phyloP scores from a whole-genome alignment of 2,113 vertebrate species.

The Nansenia antarctica region DNA sequence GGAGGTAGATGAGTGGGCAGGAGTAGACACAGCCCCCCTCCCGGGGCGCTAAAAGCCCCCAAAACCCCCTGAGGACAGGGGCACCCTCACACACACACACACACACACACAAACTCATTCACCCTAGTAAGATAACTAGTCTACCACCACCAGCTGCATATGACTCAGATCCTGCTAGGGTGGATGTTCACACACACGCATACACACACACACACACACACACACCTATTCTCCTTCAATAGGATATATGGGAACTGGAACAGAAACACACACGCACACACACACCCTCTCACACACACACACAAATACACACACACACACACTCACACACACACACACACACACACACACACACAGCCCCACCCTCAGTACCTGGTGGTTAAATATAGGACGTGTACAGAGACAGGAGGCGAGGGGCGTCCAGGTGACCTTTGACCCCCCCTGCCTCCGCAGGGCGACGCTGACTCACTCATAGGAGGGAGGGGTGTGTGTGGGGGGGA shows the following conservation, averaged over 20 bases:
- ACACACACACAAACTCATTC: no score
- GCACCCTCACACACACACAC: not conserved
- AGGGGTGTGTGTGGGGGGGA: not conserved
- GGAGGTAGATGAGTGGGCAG: conserved; percentile 6
- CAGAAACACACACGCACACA: conserved; percentile 14
- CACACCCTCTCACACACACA: conserved; percentile 10
- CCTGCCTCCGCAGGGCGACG: conserved; percentile 59
- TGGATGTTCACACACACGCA: conserved; percentile 11
- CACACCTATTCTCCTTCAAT: not conserved
- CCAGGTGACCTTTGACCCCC: conserved; percentile 68
- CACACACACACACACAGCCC: conserved; percentile 42
- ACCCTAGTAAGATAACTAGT: conserved; percentile 44
- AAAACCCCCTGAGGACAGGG: conserved; percentile 13
- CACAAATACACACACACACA: conserved; percentile 13
- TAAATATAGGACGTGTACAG: conserved; percentile 77
- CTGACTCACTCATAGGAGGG: conserved; percentile 51
- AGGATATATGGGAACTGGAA: not conserved
- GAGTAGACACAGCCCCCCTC: conserved; percentile 26
- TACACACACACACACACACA: conserved; percentile 16
- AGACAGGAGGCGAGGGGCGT: conserved; percentile 49
- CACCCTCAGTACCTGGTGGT: conserved; percentile 52
- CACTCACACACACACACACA: conserved; percentile 12
- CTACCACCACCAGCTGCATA: conserved; percentile 50
- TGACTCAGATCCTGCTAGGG: conserved; percentile 28
- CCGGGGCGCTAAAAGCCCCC: conserved; percentile 25